Evolutionary conservation across 35 echinoderm and acorn worm species (phyloP).

Genomic region (Holothuria glaberrima): DNA sequence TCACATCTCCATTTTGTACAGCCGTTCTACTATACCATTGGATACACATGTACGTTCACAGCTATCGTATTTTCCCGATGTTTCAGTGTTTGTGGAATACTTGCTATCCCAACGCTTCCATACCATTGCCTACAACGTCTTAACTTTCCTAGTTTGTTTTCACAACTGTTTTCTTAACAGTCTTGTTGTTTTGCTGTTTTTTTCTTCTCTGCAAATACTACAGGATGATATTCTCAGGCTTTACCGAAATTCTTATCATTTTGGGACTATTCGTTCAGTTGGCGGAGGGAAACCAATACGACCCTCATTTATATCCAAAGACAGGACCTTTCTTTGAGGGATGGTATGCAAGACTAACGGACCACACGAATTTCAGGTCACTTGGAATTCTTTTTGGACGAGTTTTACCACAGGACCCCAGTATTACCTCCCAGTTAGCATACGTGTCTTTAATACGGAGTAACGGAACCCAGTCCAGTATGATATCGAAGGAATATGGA

Average conservation of each 20-base stretch:
- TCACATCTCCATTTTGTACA: no score
- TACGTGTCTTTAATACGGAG: constrained; percentile 73
- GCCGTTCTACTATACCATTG: no score
- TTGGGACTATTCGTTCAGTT: background rate
- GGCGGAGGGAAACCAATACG: constrained; percentile 53
- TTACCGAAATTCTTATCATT: background rate
- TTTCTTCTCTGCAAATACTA: no score
- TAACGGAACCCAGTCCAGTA: constrained; percentile 9
- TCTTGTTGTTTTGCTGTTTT: no score
- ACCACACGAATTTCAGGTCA: constrained; percentile 50
- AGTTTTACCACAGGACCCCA: constrained; percentile 32
- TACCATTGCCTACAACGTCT: no score
- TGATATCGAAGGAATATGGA: constrained; percentile 61
- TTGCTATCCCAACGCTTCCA: no score
- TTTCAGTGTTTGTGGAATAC: no score
- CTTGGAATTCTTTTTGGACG: constrained; percentile 86
- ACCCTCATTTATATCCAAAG: constrained; percentile 82
- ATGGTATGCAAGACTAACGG: constrained; percentile 84
- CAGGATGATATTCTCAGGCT: background rate
- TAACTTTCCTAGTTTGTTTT: no score
- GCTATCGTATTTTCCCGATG: no score
- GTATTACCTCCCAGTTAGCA: background rate
- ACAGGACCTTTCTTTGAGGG: constrained; percentile 85
- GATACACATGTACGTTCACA: no score
- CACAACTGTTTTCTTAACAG: no score